phyloP scores from a whole-genome alignment of 2,888 invertebrate species.

The Salpingus planirostris region DNA sequence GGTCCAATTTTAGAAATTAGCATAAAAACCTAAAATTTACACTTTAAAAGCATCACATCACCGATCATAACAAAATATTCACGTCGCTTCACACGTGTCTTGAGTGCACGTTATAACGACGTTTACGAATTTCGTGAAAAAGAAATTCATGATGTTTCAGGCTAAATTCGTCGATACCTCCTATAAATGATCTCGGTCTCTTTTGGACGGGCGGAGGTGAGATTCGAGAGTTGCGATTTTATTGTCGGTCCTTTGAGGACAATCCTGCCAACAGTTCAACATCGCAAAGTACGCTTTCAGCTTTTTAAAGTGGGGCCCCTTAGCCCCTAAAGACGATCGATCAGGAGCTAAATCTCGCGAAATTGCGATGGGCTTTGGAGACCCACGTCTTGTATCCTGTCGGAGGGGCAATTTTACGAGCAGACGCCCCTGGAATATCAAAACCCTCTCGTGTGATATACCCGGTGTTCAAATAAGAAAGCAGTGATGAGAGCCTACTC shows the following conservation, averaged over 20 bases:
- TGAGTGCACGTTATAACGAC: no score
- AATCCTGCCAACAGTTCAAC: slow-evolving; percentile 33
- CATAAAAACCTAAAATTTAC: not conserved
- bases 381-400: slow-evolving; percentile 8
- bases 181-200: no score
- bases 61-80: no score
- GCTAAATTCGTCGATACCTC: no score
- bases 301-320: slow-evolving; percentile 42
- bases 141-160: no score
- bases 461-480: no score
- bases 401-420: slow-evolving; percentile 1
- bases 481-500: no score
- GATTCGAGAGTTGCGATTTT: slow-evolving; percentile 38
- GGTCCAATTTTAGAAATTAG: slow-evolving; percentile 3
- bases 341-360: slow-evolving; percentile 39
- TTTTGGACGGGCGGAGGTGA: no score
- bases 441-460: no score
- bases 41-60: not conserved
- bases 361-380: slow-evolving; percentile 37
- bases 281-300: slow-evolving; percentile 43
- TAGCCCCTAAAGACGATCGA: slow-evolving; percentile 42
- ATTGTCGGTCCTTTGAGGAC: slow-evolving; percentile 35
- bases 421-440: no score
- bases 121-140: no score
- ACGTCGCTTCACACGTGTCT: no score